Percentiles rank a stretch among this genome's conserved stretches.
Evolutionary conservation across 2,888 invertebrate species (phyloP).

Genomic region (Exocentrus adspersus): DNA sequence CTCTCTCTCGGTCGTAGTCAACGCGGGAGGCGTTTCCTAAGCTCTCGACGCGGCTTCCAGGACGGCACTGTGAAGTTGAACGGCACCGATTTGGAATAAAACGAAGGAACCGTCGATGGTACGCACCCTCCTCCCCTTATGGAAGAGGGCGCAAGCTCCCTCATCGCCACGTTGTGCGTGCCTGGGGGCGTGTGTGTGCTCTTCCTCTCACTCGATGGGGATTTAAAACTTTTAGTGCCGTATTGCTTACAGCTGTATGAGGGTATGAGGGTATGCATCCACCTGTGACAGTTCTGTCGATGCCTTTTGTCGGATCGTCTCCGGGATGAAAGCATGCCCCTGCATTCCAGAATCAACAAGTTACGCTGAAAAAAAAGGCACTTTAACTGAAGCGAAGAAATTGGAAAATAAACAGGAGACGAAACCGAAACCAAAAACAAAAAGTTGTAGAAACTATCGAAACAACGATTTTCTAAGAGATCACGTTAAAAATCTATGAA

Average conservation of each 20-base stretch:
- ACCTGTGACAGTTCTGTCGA: slow-evolving; percentile 27
- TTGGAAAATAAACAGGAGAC: too few species aligned
- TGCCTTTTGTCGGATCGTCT: slow-evolving; percentile 17
- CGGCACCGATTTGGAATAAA: slow-evolving; percentile 31
- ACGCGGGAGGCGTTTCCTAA: neutral
- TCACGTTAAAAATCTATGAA: too few species aligned
- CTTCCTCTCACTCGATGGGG: slow-evolving; percentile 20
- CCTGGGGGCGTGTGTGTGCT: slow-evolving; percentile 4
- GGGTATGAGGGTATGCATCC: slow-evolving; percentile 5
- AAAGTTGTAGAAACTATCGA: too few species aligned
- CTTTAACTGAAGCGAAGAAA: too few species aligned
- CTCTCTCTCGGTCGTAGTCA: too few species aligned
- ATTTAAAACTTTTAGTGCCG: slow-evolving; percentile 29
- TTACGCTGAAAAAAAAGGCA: neutral
- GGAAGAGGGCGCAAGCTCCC: slow-evolving; percentile 45
- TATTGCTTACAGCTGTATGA: slow-evolving; percentile 22
- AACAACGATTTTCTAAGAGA: too few species aligned
- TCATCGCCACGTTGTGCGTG: slow-evolving; percentile 34
- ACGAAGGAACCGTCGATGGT: slow-evolving; percentile 24
- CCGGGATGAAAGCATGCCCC: neutral
- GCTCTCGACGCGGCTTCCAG: slow-evolving; percentile 26
- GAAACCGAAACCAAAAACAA: too few species aligned
- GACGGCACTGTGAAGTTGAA: slow-evolving; percentile 28
- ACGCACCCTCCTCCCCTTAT: slow-evolving; percentile 28
- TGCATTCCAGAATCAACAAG: neutral